Percentiles rank a stretch among this genome's conserved stretches.
Conservation (phyloP, 2,113 vertebrate species). For the Ploceus nigricollis region DNA sequence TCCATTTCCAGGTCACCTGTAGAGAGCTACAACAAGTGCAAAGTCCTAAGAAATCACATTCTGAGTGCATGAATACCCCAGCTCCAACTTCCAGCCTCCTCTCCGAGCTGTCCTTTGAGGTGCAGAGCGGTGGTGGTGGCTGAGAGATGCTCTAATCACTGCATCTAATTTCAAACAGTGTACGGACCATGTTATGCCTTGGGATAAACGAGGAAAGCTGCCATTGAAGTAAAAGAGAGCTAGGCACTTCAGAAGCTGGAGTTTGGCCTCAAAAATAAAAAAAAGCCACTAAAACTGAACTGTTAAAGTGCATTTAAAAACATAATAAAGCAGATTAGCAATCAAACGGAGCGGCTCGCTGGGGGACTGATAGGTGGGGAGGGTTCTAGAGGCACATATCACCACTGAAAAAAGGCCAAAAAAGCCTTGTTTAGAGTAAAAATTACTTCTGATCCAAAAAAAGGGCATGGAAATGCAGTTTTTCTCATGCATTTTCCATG, state of each 20-base stretch:
- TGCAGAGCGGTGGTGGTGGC: accelerated
- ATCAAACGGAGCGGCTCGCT: background rate
- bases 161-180: background rate
- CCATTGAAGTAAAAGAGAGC: conserved; percentile 20
- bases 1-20: background rate
- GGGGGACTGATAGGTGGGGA: background rate
- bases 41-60: background rate
- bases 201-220: background rate
- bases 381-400: background rate
- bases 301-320: conserved; percentile 52
- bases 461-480: background rate
- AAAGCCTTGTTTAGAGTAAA: conserved; percentile 26
- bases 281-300: background rate
- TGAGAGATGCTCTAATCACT: conserved; percentile 32
- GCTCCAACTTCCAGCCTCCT: background rate
- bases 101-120: background rate
- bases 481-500: conserved; percentile 57
- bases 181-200: conserved; percentile 8
- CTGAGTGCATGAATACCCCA: background rate
- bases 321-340: conserved; percentile 53
- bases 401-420: background rate
- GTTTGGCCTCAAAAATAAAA: background rate
- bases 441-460: background rate
- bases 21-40: background rate
- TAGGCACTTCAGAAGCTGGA: background rate